Conservation (phyloP, 2,113 vertebrate species). For the Porphyrio hochstetteri region DNA sequence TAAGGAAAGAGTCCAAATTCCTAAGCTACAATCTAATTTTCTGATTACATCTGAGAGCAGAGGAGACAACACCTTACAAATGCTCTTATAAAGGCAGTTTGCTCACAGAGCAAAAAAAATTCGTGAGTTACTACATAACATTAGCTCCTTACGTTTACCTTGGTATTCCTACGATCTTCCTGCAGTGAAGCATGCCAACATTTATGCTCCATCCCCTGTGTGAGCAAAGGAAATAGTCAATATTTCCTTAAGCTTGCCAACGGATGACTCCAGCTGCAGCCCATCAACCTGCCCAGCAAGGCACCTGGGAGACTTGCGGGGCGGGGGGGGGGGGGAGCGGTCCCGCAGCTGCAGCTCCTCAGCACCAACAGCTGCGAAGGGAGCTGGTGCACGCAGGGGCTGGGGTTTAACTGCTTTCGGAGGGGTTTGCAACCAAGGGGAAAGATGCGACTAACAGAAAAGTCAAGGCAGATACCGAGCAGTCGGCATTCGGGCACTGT, state of each 20-base stretch:
- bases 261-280: background rate
- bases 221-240: background rate
- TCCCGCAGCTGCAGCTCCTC: background rate
- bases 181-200: background rate
- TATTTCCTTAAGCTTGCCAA: no score
- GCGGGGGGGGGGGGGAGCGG: no score
- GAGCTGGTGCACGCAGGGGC: fast-evolving
- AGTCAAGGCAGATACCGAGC: background rate
- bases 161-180: background rate
- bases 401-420: no score
- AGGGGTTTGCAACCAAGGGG: background rate
- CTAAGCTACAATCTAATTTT: background rate
- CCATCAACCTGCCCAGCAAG: background rate
- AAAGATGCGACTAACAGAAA: no score
- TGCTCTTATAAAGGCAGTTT: background rate
- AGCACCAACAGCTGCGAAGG: fast-evolving
- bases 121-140: background rate
- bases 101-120: background rate
- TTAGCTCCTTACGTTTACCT: background rate
- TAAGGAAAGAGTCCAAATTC: background rate
- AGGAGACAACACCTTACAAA: background rate
- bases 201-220: fast-evolving
- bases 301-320: background rate
- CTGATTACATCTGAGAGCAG: background rate
- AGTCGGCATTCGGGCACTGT: fast-evolving